Base-by-base conservation (phyloP, 2,113 vertebrate species). In the Irena cyanogastra region DNA sequence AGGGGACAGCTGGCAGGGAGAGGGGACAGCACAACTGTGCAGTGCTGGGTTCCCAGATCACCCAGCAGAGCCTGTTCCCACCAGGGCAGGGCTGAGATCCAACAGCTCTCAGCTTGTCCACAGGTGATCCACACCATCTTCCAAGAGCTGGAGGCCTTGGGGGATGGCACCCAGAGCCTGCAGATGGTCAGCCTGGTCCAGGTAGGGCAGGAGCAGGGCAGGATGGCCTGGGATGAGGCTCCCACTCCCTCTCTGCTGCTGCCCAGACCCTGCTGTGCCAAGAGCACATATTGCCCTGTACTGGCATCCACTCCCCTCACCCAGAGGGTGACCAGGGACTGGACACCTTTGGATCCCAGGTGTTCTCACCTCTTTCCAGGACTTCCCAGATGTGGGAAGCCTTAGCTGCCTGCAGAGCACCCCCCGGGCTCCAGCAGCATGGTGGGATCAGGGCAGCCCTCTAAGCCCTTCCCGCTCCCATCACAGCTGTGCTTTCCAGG, bases 111-210 rank as follows among this genome's bases (percentile, higher is more conserved):
- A 82, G 33, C 21, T 52, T 66, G 18, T 82, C 54, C 57, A 21
- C 61, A 98, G 98, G 81, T 98, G 57, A 57, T 98, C 5, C 19
- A 90, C 52, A 87, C 83, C 9, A 28, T 98, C n/a, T 98, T 98
- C 70, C 93, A 94, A 70, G 92, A 93, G 22, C 65, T 96, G 72
- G 81, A 87, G 87, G 86, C 84, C 7, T 5, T 68, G n/a, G 35
- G 54, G 52, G 52, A 79, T 7, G 49, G 83, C 20, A 85, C 75
- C 6, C 95, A 69, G 37, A 64, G 61, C 52, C 97, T 98, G 74
- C 91, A 94, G 68, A 97, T 98, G 10, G 97, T 97, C 81, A 98
- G 98, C 28, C 97, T 97, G 83, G 94, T 98, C 47, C 98, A 98
- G 98, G 98, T 94, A 93, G 26, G 91, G 42, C 33, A 60, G 66